phyloP scores from a whole-genome alignment of 2,797 vertebrate species.

The Typhlichthys subterraneus region DNA sequence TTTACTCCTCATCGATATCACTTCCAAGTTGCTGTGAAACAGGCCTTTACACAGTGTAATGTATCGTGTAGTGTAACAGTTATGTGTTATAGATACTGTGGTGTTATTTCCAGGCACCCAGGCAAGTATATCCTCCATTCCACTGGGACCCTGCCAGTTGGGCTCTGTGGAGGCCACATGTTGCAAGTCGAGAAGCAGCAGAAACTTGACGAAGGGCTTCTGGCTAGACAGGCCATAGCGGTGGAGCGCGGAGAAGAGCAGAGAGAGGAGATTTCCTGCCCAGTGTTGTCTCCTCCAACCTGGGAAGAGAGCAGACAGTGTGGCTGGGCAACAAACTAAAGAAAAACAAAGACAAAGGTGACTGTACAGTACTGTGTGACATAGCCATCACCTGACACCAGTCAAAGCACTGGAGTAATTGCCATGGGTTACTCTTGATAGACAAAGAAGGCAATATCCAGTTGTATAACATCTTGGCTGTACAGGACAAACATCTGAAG shows the following conservation, averaged over 20 bases:
- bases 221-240: conserved; percentile 91
- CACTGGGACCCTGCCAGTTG: conserved; percentile 87
- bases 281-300: conserved; percentile 97
- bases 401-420: not conserved
- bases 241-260: conserved; percentile 90
- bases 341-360: not conserved
- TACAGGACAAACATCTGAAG: conserved; percentile 6
- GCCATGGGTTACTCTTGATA: not conserved
- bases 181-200: conserved; percentile 93
- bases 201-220: conserved; percentile 98
- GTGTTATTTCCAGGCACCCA: conserved; percentile 91
- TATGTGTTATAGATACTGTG: too few relatives aligned
- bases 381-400: not conserved
- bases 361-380: not conserved
- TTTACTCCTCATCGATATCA: too few relatives aligned
- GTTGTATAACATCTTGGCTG: not conserved
- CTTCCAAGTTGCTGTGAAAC: too few relatives aligned
- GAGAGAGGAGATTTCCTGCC: conserved; percentile 93
- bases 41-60: not conserved
- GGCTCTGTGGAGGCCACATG: conserved; percentile 82
- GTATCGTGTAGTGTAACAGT: conserved; percentile 32
- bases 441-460: not conserved
- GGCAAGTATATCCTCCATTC: conserved; percentile 99
- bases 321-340: conserved; percentile 95
- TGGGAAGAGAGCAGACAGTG: conserved; percentile 94